Conservation (phyloP, 2,888 invertebrate species). For the Glaucopsyche alexis region DNA sequence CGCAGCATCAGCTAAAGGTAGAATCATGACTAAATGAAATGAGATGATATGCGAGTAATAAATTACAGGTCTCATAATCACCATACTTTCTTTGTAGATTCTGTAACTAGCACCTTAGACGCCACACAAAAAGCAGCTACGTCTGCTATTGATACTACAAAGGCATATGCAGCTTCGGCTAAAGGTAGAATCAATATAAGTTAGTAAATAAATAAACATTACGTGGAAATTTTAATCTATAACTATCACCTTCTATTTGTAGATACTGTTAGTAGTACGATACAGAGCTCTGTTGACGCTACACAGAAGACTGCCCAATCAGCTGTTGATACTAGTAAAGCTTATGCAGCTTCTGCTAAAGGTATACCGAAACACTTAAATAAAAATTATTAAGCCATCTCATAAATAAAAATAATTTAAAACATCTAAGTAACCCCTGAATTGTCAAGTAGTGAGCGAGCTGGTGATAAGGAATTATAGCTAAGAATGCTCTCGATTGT, state of each 20-base stretch:
- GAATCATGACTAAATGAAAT: neutral
- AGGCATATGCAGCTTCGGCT: neutral
- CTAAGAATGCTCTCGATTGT: no score
- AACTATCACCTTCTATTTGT: slow-evolving; percentile 28
- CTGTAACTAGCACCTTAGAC: slow-evolving; percentile 9
- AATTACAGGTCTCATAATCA: neutral
- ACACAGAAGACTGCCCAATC: slow-evolving; percentile 54
- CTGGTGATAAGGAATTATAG: no score
- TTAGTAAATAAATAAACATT: neutral
- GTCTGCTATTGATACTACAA: neutral
- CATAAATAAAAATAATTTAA: no score
- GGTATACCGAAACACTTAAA: slow-evolving; percentile 34
- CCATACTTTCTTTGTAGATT: neutral
- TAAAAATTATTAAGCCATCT: neutral
- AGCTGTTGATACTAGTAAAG: slow-evolving; percentile 51
- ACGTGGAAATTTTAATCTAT: neutral
- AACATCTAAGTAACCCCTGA: no score
- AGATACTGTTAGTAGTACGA: slow-evolving; percentile 39
- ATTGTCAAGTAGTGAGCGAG: no score
- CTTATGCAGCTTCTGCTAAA: slow-evolving; percentile 48
- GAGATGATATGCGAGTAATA: neutral
- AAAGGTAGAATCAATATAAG: neutral
- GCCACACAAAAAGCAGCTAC: slow-evolving; percentile 7
- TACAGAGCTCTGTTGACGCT: slow-evolving; percentile 45
- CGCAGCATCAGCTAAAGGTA: slow-evolving; percentile 54